Conservation (phyloP, 2,888 invertebrate genomes). For the Frankliniella fusca region DNA sequence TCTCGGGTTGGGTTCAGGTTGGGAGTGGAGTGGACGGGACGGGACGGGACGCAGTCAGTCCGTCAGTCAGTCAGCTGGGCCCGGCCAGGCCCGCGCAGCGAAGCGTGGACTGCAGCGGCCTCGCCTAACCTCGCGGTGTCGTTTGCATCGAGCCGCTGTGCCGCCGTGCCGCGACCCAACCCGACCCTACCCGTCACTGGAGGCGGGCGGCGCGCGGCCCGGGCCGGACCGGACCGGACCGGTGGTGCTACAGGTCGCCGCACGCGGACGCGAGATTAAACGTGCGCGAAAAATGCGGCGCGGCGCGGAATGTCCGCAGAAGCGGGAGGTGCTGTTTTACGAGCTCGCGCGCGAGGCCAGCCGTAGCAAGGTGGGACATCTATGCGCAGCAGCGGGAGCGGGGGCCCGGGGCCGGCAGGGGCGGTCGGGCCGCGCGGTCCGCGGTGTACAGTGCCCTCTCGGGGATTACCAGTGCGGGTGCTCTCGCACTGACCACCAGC, state of each 20-base stretch:
- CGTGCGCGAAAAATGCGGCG: not conserved
- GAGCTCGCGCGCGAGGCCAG: too few relatives aligned
- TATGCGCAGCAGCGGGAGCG: too few relatives aligned
- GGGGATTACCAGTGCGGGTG: too few relatives aligned
- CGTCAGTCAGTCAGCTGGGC: not conserved
- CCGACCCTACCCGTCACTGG: not conserved
- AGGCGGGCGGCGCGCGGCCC: too few relatives aligned
- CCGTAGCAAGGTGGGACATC: too few relatives aligned
- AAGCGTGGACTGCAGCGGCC: not conserved
- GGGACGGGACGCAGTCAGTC: not conserved
- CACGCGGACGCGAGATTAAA: not conserved
- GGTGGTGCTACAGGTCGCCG: not conserved
- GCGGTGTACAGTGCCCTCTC: too few relatives aligned
- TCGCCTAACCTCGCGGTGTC: not conserved
- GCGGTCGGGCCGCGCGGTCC: too few relatives aligned
- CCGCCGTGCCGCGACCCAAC: not conserved
- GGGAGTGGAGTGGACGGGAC: not conserved
- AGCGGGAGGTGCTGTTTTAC: too few relatives aligned
- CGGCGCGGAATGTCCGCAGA: too few relatives aligned
- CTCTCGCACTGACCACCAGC: too few relatives aligned
- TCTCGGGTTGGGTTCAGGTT: not conserved
- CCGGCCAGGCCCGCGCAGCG: not conserved
- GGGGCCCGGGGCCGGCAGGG: too few relatives aligned
- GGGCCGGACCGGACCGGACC: too few relatives aligned
- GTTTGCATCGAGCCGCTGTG: not conserved